Conservation (phyloP, 2,797 vertebrate genomes). For the Pogonophryne albipinna region DNA sequence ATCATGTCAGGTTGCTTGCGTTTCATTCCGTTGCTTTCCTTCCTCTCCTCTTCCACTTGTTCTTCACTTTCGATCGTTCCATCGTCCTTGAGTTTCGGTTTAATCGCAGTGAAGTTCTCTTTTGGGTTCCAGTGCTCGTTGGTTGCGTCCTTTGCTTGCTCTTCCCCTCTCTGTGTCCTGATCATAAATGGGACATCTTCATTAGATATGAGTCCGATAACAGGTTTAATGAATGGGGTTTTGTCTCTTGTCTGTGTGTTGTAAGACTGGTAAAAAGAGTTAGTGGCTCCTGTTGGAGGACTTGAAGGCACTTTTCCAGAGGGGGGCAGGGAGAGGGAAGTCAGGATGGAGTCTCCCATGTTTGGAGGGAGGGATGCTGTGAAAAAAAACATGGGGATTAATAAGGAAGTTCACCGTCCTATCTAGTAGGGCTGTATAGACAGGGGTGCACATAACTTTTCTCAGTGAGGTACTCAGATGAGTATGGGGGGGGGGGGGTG, state of each 20-base stretch:
- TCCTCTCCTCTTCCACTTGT: constrained; percentile 9
- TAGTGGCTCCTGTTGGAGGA: constrained; percentile 22
- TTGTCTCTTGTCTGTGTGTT: background rate
- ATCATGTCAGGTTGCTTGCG: constrained; percentile 45
- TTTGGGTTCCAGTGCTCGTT: background rate
- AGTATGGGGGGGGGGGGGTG: too few species aligned
- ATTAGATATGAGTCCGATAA: constrained; percentile 71
- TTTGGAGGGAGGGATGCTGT: constrained; percentile 80
- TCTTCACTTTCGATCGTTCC: background rate
- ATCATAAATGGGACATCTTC: constrained; percentile 63
- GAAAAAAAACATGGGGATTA: constrained; percentile 28
- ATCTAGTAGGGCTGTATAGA: too few species aligned
- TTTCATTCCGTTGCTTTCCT: constrained; percentile 35
- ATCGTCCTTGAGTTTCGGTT: constrained; percentile 14
- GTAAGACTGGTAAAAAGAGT: background rate
- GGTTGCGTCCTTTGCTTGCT: constrained; percentile 7
- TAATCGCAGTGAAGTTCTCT: constrained; percentile 35
- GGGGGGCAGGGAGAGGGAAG: constrained; percentile 77
- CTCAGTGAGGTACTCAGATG: too few species aligned
- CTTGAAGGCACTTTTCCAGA: constrained; percentile 70
- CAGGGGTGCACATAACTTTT: too few species aligned
- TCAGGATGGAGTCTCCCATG: constrained; percentile 81
- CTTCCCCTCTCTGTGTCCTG: background rate
- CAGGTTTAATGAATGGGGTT: constrained; percentile 56
- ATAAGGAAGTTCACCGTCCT: too few species aligned